Base-by-base conservation (phyloP, 2,888 invertebrate genomes). In the Helicoverpa assulta region DNA sequence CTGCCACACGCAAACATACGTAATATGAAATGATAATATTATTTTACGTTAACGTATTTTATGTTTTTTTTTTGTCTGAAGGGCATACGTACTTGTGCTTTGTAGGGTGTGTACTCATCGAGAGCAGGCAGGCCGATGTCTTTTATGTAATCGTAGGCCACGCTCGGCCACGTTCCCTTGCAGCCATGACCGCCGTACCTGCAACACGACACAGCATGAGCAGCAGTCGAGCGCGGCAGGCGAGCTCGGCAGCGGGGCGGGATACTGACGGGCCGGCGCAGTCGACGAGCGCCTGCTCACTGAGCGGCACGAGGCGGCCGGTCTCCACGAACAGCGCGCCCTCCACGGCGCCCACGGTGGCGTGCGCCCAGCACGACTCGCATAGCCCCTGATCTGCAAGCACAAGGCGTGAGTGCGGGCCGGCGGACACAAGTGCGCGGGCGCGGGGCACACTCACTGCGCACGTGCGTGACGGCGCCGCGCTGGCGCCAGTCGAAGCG, bases 361-460 rank as follows among this genome's bases (percentile, higher is more conserved):
- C 91, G 84, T 94, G 92, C 69, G 95, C 95, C 95, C 95, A 95
- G 87, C 95, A 95, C 73, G 94, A 92, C 40, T 78, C 53, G 82
- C 95, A 95, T 50, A 71, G 57, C 19, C 87, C 89, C 76, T 95
- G 95, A 82, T 85, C 95, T 95, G 88, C 19, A 78, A 73, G 47
- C 21, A 72, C 47, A 40, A 72, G 54, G 14, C 21, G 6, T 8
- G n/a, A 8, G 64, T 8, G 43, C 4, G 16, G 21, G 2, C 14
- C 21, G 14, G 5, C 7, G n/a, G n/a, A n/a, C 12, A 2, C 55
- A n/a, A 5, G 26, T 6, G 6, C 5, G 3, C 21, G 19, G 5
- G 0, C 26, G 12, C n/a, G 1, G 33, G 6, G n/a, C 47, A 7
- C 19, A 88, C 91, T 89, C 65, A 94, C 94, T 86, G 70, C 90